These are phyloP conservation scores for Drosophila sordidapex DNA, from an alignment of 2,888 invertebrate species.

Conservation along the genomic window DNA sequence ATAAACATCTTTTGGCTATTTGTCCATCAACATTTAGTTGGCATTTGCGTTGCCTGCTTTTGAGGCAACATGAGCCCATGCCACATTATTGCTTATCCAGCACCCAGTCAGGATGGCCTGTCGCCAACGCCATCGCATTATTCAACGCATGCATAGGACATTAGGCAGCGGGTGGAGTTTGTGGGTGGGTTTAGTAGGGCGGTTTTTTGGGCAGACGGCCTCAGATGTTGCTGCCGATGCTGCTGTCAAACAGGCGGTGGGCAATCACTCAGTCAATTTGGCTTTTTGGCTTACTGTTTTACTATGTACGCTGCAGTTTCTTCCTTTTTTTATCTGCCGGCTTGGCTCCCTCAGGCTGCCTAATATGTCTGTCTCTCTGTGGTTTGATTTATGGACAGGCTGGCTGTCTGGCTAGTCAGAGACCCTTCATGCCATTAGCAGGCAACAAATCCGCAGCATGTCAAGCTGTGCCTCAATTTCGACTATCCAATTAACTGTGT, in stretches of 20 bases:
- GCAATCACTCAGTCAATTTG: conserved; percentile 73
- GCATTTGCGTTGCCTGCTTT: conserved; percentile 9
- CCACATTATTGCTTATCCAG: conserved; percentile 9
- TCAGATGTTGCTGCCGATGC: conserved; percentile 57
- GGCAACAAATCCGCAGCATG: conserved; percentile 53
- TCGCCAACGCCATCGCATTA: conserved; percentile 42
- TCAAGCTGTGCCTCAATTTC: conserved; percentile 61
- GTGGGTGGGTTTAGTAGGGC: not conserved
- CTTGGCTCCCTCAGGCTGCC: conserved; percentile 29
- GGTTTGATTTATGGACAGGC: conserved; percentile 67
- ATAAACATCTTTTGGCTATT: not conserved
- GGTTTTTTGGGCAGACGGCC: conserved; percentile 20
- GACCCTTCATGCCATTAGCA: conserved; percentile 56
- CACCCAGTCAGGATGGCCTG: conserved; percentile 3
- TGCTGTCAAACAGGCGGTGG: conserved; percentile 59
- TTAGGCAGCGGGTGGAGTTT: conserved; percentile 31
- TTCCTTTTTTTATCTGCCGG: conserved; percentile 4
- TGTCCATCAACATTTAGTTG: conserved; percentile 14
- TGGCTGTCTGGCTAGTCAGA: conserved; percentile 19
- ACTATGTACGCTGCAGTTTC: conserved; percentile 57
- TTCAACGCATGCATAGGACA: conserved; percentile 49
- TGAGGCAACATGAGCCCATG: not conserved
- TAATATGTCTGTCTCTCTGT: conserved; percentile 57
- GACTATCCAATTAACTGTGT: conserved; percentile 56
- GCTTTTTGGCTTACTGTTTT: conserved; percentile 68